A percentile compares a stretch with the other conserved stretches of the same genome.
These are phyloP conservation scores for Characodon lateralis DNA, from an alignment of 2,797 vertebrate species.

Conservation along the genomic window DNA sequence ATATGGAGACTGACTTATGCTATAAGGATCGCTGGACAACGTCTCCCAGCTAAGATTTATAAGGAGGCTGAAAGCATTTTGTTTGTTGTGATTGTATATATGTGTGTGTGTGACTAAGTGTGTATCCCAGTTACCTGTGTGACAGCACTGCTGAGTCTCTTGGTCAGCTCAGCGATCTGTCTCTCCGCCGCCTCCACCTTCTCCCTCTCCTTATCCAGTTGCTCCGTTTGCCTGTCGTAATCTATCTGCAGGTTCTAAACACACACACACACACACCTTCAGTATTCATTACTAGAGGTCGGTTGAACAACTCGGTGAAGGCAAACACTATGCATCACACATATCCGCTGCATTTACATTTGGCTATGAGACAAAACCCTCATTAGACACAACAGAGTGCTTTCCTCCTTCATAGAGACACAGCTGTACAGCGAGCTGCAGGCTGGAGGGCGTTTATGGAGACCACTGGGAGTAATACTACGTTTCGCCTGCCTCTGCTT, in stretches of 20 bases:
- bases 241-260: conserved; percentile 91
- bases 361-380: conserved; percentile 42
- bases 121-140: conserved; percentile 84
- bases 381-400: conserved; percentile 69
- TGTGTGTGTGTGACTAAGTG: conserved; percentile 42
- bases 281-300: conserved; percentile 38
- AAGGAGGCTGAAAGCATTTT: conserved; percentile 39
- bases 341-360: conserved; percentile 47
- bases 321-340: conserved; percentile 62
- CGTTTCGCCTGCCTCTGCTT: conserved; percentile 17
- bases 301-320: conserved; percentile 40
- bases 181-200: conserved; percentile 83
- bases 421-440: conserved; percentile 51
- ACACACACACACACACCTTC: conserved; percentile 32
- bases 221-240: conserved; percentile 91
- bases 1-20: conserved; percentile 57
- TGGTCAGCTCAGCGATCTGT: conserved; percentile 87
- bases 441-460: conserved; percentile 54
- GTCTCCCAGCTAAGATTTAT: conserved; percentile 61
- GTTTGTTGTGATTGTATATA: conserved; percentile 36
- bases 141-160: conserved; percentile 83
- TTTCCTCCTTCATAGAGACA: conserved; percentile 53
- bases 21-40: conserved; percentile 43
- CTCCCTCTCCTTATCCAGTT: conserved; percentile 89
- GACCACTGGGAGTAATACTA: conserved; percentile 37